These are phyloP conservation scores for Archips xylosteana DNA, from an alignment of 2,888 invertebrate genomes.

Conservation along the genomic window DNA sequence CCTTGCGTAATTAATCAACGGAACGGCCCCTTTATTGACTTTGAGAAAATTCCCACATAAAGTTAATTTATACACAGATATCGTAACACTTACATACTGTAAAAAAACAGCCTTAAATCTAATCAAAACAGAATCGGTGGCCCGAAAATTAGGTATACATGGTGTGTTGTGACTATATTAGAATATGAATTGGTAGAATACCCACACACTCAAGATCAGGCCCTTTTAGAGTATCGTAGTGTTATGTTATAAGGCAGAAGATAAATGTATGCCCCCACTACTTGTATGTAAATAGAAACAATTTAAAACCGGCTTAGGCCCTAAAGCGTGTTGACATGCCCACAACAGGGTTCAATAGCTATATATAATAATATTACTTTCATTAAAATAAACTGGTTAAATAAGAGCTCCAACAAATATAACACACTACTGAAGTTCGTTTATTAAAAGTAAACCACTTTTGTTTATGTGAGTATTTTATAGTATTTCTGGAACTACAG, in stretches of 20 bases:
- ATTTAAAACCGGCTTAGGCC: no score
- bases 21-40: slow-evolving; percentile 8
- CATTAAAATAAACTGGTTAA: no score
- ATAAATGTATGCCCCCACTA: not conserved
- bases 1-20: slow-evolving; percentile 1
- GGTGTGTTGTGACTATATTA: slow-evolving; percentile 4
- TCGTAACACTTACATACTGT: not conserved
- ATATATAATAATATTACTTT: no score
- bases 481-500: no score
- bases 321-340: no score
- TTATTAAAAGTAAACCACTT: no score
- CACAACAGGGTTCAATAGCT: no score
- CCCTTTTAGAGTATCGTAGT: not conserved
- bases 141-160: not conserved
- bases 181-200: not conserved
- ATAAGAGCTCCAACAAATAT: no score
- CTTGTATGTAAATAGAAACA: no score
- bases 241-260: not conserved
- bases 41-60: not conserved
- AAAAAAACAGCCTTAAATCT: not conserved
- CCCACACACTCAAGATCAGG: not conserved
- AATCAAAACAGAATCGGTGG: not conserved
- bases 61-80: not conserved
- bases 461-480: no score
- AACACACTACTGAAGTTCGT: no score